These are phyloP conservation scores for Parnassius smintheus DNA, from an alignment of 2,888 invertebrate species.

Conservation along the genomic window DNA sequence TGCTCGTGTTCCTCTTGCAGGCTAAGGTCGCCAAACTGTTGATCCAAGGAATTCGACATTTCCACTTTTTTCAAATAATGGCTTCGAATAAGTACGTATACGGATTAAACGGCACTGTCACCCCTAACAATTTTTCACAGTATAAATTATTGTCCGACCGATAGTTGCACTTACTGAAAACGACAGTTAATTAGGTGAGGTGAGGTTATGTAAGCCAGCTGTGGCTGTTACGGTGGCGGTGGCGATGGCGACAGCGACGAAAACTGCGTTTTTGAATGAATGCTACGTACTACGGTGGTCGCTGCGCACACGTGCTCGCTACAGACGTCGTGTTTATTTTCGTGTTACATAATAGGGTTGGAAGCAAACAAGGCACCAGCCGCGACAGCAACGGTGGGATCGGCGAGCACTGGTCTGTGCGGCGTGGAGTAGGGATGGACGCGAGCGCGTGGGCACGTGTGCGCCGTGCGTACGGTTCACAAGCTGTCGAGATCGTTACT, in stretches of 20 bases:
- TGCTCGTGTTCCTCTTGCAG: constrained; percentile 87
- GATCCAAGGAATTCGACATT: constrained; percentile 78
- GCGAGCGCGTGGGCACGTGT: constrained; percentile 60
- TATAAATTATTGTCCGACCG: background rate
- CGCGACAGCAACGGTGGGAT: constrained; percentile 31
- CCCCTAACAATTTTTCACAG: background rate
- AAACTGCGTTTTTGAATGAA: constrained; percentile 19
- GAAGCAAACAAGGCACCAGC: constrained; percentile 37
- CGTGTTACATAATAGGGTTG: constrained; percentile 63
- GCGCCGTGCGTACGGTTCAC: constrained; percentile 63
- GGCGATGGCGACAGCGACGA: constrained; percentile 3
- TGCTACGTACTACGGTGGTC: constrained; percentile 37
- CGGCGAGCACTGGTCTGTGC: constrained; percentile 48
- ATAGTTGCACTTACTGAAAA: constrained; percentile 5
- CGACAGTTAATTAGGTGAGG: background rate
- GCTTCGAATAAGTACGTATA: background rate
- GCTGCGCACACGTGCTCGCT: constrained; percentile 65
- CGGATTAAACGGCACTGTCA: constrained; percentile 12
- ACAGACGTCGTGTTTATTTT: constrained; percentile 60
- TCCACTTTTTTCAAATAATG: constrained; percentile 37
- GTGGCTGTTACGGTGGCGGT: no score
- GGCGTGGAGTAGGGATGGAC: constrained; percentile 53
- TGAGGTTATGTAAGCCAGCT: background rate
- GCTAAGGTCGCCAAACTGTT: constrained; percentile 86
- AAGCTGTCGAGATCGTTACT: constrained; percentile 64